Evolutionary conservation across 2,113 vertebrate genomes (phyloP).

Genomic region (Panthera tigris): DNA sequence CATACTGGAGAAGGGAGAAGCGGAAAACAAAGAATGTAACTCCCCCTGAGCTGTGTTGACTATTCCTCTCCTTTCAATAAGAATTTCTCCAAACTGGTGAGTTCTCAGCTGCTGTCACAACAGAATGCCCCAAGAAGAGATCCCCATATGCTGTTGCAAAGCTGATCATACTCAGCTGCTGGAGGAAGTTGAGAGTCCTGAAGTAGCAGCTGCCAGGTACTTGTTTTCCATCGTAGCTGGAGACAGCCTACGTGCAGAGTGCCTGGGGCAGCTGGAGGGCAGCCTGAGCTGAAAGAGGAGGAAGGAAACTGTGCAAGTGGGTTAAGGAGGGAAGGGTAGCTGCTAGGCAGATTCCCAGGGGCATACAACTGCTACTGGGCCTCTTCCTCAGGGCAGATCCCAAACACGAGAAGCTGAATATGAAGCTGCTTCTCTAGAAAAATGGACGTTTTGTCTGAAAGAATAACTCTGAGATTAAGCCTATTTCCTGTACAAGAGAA

Average conservation of each 20-base stretch:
- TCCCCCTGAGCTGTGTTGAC: background rate
- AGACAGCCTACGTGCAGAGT: accelerated
- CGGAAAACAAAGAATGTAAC: background rate
- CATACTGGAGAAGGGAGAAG: background rate
- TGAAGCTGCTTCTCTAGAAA: conserved; percentile 12
- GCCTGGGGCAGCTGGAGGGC: background rate
- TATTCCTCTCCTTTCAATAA: background rate
- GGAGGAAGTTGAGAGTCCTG: background rate
- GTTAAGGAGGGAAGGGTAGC: background rate
- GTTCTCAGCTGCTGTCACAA: background rate
- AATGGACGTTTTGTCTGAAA: background rate
- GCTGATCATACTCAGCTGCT: background rate
- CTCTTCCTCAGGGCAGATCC: background rate
- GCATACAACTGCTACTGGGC: background rate
- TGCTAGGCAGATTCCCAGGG: background rate
- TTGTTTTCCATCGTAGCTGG: background rate
- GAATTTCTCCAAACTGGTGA: conserved; percentile 34
- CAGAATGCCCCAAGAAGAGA: background rate
- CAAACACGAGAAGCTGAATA: background rate
- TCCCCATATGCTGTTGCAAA: background rate
- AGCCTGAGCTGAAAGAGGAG: accelerated
- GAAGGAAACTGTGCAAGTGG: background rate
- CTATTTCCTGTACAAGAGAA: background rate
- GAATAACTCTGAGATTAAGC: conserved; percentile 36
- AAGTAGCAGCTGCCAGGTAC: background rate